Base-by-base conservation (phyloP, 2,888 invertebrate genomes). In the Iphiclides podalirius region DNA sequence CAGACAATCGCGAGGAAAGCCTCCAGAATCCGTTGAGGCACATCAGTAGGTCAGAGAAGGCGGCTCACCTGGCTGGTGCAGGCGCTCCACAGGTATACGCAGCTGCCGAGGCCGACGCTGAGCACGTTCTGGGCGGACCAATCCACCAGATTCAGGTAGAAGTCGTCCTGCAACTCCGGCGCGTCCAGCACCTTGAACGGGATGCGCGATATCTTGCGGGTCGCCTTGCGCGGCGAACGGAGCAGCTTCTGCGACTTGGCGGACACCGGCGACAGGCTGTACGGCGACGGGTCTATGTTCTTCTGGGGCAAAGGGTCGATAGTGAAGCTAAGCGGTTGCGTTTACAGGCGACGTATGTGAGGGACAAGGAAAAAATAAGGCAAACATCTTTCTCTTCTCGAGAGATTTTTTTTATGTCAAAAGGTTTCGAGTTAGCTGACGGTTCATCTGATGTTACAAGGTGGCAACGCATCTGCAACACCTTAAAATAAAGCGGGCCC, bases 71-170 rank as follows among this genome's bases (percentile, higher is more conserved):
- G 98, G 79, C 98, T 98, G 54, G 98, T 99, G 74, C 97, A 98
- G 7, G 99, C 99, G 67, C 98, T 98, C 99, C 99, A 99, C 52
- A 99, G 88, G 79, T 99, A 99, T 0, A 99, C 99, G 77, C 98
- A 98, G 68, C 97, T 97, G 23, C 98, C 98, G 13, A 99, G 90
- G 0, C 99, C 99, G 1, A 99, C 99, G 75, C 98, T 98, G 53
- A 99, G 92, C 26, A 99, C 97, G 82, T 99, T 99, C 84, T 98
- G 98, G 43, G 98, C 96, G 3, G 98, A 98, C 99, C 99, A 99
- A 80, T 99, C 99, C 26, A 99, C 99, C 55, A 99, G 91, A 86
- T 99, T 99, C 61, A 99, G 87, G 79, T 98, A 98, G 90, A 99
- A 99, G 87, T 99, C 99, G 84, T 99, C 99, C 86, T 99, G 97